These are phyloP conservation scores for Atta texana DNA, from an alignment of 1,140 invertebrate genomes.

Conservation along the genomic window DNA sequence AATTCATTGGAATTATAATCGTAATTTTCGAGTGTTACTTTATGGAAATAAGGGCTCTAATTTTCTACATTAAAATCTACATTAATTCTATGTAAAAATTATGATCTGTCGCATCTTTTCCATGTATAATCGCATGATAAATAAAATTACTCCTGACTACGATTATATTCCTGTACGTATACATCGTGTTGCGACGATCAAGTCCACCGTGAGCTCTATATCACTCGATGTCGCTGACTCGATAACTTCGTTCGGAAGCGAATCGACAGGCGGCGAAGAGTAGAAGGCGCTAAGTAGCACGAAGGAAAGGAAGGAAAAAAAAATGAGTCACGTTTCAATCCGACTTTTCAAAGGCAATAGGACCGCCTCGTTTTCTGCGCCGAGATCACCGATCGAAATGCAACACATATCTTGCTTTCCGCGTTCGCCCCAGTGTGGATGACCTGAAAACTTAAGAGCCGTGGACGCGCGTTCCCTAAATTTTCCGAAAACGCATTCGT, in stretches of 20 bases:
- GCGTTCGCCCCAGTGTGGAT: neutral
- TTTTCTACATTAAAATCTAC: slow-evolving; percentile 2
- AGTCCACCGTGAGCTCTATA: neutral
- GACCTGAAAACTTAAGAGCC: slow-evolving; percentile 24
- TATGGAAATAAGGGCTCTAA: neutral
- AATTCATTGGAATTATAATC: neutral
- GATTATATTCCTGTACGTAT: neutral
- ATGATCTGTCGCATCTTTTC: neutral
- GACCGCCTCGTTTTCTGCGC: neutral
- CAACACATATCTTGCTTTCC: slow-evolving; percentile 15
- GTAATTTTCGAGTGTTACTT: neutral
- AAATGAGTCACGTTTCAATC: slow-evolving; percentile 41
- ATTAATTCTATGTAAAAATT: neutral
- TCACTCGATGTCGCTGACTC: slow-evolving; percentile 16
- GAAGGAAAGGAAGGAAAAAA: neutral
- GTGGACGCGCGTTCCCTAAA: slow-evolving; percentile 15
- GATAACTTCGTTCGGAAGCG: slow-evolving; percentile 13
- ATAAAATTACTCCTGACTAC: neutral
- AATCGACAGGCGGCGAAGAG: slow-evolving; percentile 16
- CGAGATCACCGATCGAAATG: slow-evolving; percentile 34
- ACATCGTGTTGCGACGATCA: neutral
- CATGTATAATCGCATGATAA: neutral
- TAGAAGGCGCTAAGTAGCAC: slow-evolving; percentile 23
- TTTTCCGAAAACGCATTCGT: slow-evolving; percentile 52
- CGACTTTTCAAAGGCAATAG: slow-evolving; percentile 30